Evolutionary conservation across 2,888 invertebrate species (phyloP).

Genomic region (Herminia tarsipennalis): DNA sequence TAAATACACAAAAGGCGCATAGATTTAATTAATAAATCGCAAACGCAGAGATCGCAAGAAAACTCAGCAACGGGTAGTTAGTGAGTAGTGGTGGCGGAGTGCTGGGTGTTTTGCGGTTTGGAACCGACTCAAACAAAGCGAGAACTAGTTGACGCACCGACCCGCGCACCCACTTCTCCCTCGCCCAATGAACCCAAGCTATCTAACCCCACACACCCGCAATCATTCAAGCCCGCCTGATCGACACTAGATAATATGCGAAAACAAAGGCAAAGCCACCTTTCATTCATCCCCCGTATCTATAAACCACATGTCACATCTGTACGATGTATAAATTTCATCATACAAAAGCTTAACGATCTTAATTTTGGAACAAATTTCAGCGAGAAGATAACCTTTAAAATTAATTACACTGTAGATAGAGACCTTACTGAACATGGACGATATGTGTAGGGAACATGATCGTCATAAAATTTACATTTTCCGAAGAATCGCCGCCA

Average conservation of each 20-base stretch:
- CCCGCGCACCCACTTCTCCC: constrained; percentile 13
- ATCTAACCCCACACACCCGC: constrained; percentile 23
- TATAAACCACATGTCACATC: neutral
- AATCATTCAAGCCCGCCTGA: constrained; percentile 28
- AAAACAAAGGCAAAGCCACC: constrained; percentile 23
- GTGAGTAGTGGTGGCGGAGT: constrained; percentile 13
- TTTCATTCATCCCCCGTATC: constrained; percentile 19
- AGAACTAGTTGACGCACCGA: constrained; percentile 15
- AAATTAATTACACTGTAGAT: constrained; percentile 40
- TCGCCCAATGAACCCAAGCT: constrained; percentile 10
- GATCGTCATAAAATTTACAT: constrained; percentile 75
- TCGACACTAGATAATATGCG: constrained; percentile 16
- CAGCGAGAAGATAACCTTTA: constrained; percentile 25
- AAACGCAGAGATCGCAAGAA: constrained; percentile 10
- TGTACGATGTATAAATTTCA: constrained; percentile 3
- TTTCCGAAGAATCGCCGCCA: constrained; percentile 70
- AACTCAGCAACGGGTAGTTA: constrained; percentile 12
- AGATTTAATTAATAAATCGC: constrained; percentile 6
- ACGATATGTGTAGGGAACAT: constrained; percentile 45
- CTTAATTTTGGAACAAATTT: constrained; percentile 17
- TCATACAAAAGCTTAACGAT: constrained; percentile 13
- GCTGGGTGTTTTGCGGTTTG: constrained; percentile 22
- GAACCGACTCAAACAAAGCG: constrained; percentile 27
- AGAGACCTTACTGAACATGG: constrained; percentile 39
- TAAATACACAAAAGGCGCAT: too few relatives aligned